These are phyloP conservation scores for Heliconius aoede DNA, from an alignment of 2,888 invertebrate species.

Conservation along the genomic window DNA sequence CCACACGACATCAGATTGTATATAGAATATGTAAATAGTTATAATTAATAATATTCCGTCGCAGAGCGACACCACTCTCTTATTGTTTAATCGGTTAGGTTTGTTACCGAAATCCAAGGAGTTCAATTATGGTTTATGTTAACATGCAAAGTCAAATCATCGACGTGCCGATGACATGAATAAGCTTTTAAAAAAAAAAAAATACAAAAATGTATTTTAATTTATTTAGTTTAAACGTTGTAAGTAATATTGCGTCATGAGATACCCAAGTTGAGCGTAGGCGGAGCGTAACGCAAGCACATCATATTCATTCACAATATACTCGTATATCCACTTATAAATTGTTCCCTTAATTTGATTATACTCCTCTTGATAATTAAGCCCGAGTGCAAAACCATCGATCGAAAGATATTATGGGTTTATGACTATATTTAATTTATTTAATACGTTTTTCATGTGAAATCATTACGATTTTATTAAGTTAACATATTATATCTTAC, in stretches of 20 bases:
- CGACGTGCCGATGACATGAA: neutral
- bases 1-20: constrained; percentile 77
- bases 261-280: neutral
- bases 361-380: neutral
- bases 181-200: neutral
- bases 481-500: constrained; percentile 48
- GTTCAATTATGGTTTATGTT: constrained; percentile 16
- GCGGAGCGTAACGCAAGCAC: constrained; percentile 16
- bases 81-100: constrained; percentile 43
- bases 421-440: neutral
- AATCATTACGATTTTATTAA: constrained; percentile 20
- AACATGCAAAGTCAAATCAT: neutral
- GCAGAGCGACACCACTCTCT: constrained; percentile 69
- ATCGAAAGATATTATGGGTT: neutral
- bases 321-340: neutral
- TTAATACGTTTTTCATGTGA: neutral
- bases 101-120: constrained; percentile 66
- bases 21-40: constrained; percentile 81
- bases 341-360: neutral
- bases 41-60: constrained; percentile 63
- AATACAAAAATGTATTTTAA: constrained; percentile 7
- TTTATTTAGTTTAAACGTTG: constrained; percentile 12
- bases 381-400: constrained; percentile 2
- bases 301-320: constrained; percentile 4
- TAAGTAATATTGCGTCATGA: constrained; percentile 3